Base-by-base conservation (phyloP, 2,888 invertebrate species). In the Thereva unica region DNA sequence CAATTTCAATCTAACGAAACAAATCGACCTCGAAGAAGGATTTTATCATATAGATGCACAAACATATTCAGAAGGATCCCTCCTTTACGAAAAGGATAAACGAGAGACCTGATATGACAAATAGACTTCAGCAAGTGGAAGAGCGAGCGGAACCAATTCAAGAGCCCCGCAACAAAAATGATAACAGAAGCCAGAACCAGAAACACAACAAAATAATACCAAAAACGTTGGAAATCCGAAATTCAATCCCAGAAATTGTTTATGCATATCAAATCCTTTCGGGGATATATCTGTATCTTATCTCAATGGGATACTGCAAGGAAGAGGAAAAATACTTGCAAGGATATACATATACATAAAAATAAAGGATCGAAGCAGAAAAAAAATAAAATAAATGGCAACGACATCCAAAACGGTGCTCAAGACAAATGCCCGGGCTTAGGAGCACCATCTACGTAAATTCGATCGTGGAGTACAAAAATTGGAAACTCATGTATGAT, bases 211-310 rank as follows among this genome's bases (percentile, higher is more conserved):
- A 66, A 66, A 56, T 47, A 66, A 56, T 57, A 56, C 59, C 56
- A 55, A 68, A 66, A 68, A 66, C 40, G 57, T 53, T 56, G 61
- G 52, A 64, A 66, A 66, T 63, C 66, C 50, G 49, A 66, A 66
- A 68, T 66, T 66, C 68, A 66, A 68, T 68, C 63, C 66, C 12
- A 53, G 64, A 64, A 66, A 68, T 68, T 68, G 66, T 66, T 68
- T 66, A 68, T 68, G 64, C 68, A 68, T 66, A 68, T 66, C 54
- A 68, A 64, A 66, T 68, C 66, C 64, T 57, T 64, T 64, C 50
- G 50, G 61, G 44, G 40, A 41, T 23, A 44, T n/a, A 61, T 61
- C 50, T 50, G 50, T 61, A 23, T 49, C 40, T 12, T 40, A 50
- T 61, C 61, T 50, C 61, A 50, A 40, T 9, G 61, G 10, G 37